phyloP scores from a whole-genome alignment of 2,113 vertebrate species.

The Poeciliopsis occidentalis region DNA sequence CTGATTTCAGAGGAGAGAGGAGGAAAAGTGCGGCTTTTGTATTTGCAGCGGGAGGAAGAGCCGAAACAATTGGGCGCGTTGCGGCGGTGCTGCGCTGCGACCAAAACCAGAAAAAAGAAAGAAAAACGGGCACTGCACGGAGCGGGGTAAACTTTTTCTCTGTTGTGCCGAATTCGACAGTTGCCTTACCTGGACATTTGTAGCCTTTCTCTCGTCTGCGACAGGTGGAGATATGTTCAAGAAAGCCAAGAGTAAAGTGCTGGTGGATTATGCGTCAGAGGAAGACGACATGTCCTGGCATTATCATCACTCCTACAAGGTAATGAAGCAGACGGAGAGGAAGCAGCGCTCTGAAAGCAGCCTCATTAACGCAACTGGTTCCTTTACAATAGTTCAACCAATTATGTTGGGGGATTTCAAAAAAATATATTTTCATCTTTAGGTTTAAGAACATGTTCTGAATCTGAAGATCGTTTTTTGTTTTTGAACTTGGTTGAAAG shows the following conservation, averaged over 20 bases:
- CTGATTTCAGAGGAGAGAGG: slow-evolving; percentile 7
- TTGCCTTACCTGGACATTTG: not conserved
- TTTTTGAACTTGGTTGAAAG: not conserved
- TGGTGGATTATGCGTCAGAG: slow-evolving; percentile 82
- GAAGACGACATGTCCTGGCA: slow-evolving; percentile 83
- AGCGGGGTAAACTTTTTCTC: not conserved
- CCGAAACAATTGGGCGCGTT: slow-evolving; percentile 20
- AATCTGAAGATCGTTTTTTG: not conserved
- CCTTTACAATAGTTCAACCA: not conserved
- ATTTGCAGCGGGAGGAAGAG: slow-evolving; percentile 24
- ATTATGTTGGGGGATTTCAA: not conserved
- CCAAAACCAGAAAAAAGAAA: slow-evolving; percentile 9
- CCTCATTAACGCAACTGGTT: not conserved
- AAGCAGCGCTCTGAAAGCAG: not conserved
- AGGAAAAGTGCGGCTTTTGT: slow-evolving; percentile 2
- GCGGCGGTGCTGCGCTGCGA: slow-evolving; percentile 26
- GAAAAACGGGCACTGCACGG: not conserved
- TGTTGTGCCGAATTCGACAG: not conserved
- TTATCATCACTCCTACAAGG: slow-evolving; percentile 78
- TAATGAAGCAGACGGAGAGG: slow-evolving; percentile 45
- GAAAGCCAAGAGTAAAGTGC: slow-evolving; percentile 81
- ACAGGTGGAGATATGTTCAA: slow-evolving; percentile 75
- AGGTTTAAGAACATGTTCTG: not conserved
- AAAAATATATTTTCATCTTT: not conserved
- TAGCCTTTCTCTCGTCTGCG: slow-evolving; percentile 8